phyloP scores from a whole-genome alignment of 2,888 invertebrate species.

The Automeris io region DNA sequence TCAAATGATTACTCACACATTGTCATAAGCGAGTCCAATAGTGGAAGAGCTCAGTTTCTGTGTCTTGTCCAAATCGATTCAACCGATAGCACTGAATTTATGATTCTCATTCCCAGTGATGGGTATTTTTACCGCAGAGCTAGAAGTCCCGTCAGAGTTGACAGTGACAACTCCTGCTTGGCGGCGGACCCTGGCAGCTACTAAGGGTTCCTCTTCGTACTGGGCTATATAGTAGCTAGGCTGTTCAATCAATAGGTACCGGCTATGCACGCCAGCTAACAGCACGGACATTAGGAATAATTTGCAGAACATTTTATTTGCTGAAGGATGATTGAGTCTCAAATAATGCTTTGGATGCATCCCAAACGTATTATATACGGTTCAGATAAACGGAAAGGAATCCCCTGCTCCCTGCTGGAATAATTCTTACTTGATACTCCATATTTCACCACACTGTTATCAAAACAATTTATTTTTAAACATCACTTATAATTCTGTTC shows the following conservation, averaged over 20 bases:
- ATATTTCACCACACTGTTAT: too few species aligned
- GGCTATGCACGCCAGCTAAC: not conserved
- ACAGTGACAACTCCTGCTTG: not conserved
- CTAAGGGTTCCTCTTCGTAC: not conserved
- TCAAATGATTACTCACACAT: slow-evolving; percentile 30
- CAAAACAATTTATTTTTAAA: too few species aligned
- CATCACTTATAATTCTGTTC: too few species aligned
- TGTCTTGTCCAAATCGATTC: slow-evolving; percentile 10
- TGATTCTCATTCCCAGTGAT: slow-evolving; percentile 13
- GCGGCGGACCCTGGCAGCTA: not conserved
- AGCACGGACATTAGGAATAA: not conserved
- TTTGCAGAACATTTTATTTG: not conserved
- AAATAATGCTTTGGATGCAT: not conserved
- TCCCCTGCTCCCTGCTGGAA: not conserved
- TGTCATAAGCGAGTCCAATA: slow-evolving; percentile 37
- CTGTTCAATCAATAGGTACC: not conserved
- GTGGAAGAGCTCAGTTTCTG: slow-evolving; percentile 22
- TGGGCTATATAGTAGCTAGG: not conserved
- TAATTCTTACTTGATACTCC: not conserved
- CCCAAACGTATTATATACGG: not conserved
- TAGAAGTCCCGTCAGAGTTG: slow-evolving; percentile 5
- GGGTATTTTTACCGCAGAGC: slow-evolving; percentile 10
- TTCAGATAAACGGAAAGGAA: not conserved
- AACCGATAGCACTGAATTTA: slow-evolving; percentile 23
- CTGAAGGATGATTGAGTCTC: not conserved